These are phyloP conservation scores for Leptura quadrifasciata DNA, from an alignment of 2,888 invertebrate species.

Conservation along the genomic window DNA sequence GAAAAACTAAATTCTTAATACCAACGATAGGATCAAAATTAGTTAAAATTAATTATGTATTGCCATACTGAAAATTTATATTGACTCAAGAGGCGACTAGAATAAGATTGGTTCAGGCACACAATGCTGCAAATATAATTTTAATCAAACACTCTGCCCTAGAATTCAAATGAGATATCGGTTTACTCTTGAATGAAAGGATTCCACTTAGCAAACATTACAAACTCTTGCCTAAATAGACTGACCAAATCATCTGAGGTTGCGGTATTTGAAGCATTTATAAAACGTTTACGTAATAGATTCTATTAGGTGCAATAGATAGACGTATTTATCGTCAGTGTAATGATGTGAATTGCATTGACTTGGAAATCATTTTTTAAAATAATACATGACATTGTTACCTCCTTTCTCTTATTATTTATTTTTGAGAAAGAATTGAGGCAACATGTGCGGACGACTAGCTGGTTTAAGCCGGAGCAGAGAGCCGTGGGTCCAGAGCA, in stretches of 20 bases:
- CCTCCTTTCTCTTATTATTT: no score
- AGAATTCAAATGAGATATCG: conserved; percentile 25
- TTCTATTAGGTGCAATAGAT: background rate
- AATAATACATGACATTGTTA: no score
- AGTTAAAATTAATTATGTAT: background rate
- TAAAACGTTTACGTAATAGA: conserved; percentile 14
- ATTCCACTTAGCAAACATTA: conserved; percentile 29
- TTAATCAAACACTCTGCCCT: conserved; percentile 27
- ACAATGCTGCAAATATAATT: conserved; percentile 13
- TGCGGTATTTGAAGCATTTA: conserved; percentile 13
- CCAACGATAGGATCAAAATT: background rate
- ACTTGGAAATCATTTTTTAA: no score
- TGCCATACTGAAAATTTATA: background rate
- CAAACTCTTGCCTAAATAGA: conserved; percentile 36
- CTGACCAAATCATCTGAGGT: conserved; percentile 28
- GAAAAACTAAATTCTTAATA: background rate
- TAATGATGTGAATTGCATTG: no score
- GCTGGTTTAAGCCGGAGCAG: no score
- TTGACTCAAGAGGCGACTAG: background rate
- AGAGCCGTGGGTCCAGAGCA: no score
- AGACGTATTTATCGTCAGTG: background rate
- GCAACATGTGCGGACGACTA: no score
- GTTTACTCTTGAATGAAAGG: conserved; percentile 21
- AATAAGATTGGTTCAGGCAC: background rate
- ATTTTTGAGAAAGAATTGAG: no score